A percentile compares a stretch with the other conserved stretches of the same genome.
phyloP scores from a whole-genome alignment of 2,888 invertebrate species.

The Ceriagrion tenellum region DNA sequence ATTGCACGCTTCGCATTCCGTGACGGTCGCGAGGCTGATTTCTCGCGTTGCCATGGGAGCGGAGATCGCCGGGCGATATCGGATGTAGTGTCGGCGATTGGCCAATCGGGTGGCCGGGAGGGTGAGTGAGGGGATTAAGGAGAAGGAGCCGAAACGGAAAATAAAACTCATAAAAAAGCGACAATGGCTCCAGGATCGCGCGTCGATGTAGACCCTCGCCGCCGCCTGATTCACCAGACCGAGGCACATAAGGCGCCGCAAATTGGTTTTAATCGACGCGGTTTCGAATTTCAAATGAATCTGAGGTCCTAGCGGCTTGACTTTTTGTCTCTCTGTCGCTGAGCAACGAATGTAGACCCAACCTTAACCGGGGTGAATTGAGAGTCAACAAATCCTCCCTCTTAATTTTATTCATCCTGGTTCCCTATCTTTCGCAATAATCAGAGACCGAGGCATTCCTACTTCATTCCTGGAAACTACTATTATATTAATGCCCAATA shows the following conservation, averaged over 20 bases:
- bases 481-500: too few species aligned
- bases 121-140: neutral
- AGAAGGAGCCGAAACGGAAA: neutral
- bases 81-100: neutral
- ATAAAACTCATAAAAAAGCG: neutral
- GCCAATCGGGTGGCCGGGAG: neutral
- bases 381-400: too few species aligned
- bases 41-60: slow-evolving; percentile 27
- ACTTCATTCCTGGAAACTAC: too few species aligned
- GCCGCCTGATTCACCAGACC: neutral
- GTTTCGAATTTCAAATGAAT: neutral
- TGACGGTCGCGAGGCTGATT: neutral
- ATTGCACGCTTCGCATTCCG: neutral
- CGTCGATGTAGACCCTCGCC: neutral
- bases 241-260: neutral
- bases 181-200: neutral
- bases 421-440: too few species aligned
- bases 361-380: too few species aligned
- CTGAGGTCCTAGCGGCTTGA: neutral
- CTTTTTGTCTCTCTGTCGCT: too few species aligned
- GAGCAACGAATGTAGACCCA: too few species aligned
- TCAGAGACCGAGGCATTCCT: too few species aligned
- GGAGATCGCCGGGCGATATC: neutral
- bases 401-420: too few species aligned
- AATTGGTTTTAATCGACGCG: neutral